Conservation (phyloP, 2,113 vertebrate genomes). For the Dasyurus viverrinus region DNA sequence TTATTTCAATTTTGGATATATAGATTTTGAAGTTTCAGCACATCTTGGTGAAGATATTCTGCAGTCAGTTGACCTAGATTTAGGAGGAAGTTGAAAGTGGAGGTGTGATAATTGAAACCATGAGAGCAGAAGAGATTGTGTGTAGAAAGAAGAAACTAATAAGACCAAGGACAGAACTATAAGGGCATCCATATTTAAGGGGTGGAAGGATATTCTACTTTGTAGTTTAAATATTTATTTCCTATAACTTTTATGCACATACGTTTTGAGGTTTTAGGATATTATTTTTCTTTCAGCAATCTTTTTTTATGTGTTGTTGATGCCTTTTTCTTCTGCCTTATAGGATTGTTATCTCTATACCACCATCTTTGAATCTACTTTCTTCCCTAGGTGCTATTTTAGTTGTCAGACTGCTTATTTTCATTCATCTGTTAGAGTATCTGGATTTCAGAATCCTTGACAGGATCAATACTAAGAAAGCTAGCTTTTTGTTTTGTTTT, state of each 20-base stretch:
- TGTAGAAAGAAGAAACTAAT: background rate
- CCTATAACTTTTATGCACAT: background rate
- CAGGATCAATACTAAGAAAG: conserved; percentile 62
- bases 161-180: background rate
- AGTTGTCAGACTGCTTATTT: conserved; percentile 53
- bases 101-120: background rate
- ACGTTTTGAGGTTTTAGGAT: background rate
- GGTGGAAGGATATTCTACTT: background rate
- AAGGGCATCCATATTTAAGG: background rate
- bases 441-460: conserved; percentile 61
- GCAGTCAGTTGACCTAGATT: background rate
- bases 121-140: background rate
- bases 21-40: background rate
- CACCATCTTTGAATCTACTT: background rate
- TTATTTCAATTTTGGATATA: background rate
- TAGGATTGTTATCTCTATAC: background rate
- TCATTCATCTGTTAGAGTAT: conserved; percentile 44
- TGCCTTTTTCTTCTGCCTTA: background rate
- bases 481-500: conserved; percentile 15
- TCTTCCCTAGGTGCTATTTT: conserved; percentile 18
- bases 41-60: background rate
- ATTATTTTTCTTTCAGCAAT: conserved; percentile 14
- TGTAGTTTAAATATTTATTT: background rate
- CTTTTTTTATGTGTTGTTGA: background rate
- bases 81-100: background rate